Evolutionary conservation across 2,888 invertebrate species (phyloP), one percentile per base, ranked within the genome.

Genomic region (Pollenia labialis): DNA sequence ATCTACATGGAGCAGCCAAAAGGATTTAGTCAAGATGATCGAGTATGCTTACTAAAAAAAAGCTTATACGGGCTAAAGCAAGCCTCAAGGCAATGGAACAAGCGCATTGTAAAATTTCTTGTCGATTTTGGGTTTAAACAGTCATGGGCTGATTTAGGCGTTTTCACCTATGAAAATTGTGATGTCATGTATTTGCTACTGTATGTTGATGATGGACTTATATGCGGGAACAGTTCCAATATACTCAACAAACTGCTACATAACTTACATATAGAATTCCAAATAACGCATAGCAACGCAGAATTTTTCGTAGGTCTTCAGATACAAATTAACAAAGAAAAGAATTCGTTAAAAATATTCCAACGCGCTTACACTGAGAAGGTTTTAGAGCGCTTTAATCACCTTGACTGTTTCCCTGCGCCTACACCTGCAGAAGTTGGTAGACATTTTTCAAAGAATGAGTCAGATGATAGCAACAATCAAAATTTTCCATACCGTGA

Each of bases 161-260:
- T 88, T 52, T 88, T 88, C 58, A 60, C 60, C 10, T 68, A 82
- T 10, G 87, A 42, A 54, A 16, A 40, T 11, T 7, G 46, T 42
- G 46, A 68, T 44, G 68, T 68, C 68, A 68, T 48, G 18, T 68
- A 46, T 50, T 44, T 68, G 8, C 46, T 46, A 9, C 64, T 90
- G 6, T 90, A 88, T 87, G 89, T 90, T 14, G 90, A 90, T 71
- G 89, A 90, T 83, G 89, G 89, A 32, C 71, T 90, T 42, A 77
- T 90, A 14, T 85, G 87, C 32, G 85, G 87, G 7, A 82, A 87
- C 58, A 62, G 84, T 62, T 52, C 69, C 9, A 83, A 71, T 50
- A 42, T 16, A 48, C 12, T 76, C 11, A 16, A 54, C n/a, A 52
- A 76, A n/a, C 48, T 46, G 18, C 18, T 23, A 23, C 18, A 23